These are phyloP conservation scores for Narcine bancroftii DNA, from an alignment of 2,113 vertebrate species.

Conservation along the genomic window DNA sequence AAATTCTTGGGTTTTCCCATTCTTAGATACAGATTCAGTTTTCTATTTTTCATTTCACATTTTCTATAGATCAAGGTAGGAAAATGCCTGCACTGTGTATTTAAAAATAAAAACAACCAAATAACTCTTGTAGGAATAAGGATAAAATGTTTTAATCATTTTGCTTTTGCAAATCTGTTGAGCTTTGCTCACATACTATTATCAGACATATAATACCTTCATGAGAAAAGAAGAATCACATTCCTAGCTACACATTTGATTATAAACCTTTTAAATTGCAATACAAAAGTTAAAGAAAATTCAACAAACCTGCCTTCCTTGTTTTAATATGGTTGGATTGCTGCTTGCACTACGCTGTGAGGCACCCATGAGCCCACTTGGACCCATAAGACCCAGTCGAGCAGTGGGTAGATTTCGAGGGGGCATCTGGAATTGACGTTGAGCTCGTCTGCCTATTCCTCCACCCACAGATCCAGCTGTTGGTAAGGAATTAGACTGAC, in stretches of 20 bases:
- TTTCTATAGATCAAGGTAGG: slow-evolving; percentile 42
- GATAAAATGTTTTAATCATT: neutral
- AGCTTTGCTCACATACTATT: neutral
- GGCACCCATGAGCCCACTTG: slow-evolving; percentile 71
- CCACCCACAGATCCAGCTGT: slow-evolving; percentile 74
- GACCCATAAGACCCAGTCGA: slow-evolving; percentile 77
- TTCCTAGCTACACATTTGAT: neutral
- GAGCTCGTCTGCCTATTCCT: slow-evolving; percentile 75
- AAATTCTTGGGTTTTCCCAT: neutral
- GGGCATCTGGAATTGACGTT: slow-evolving; percentile 89
- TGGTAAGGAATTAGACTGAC: slow-evolving; percentile 92
- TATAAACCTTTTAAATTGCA: neutral
- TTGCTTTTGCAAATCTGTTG: neutral
- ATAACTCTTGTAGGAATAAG: neutral
- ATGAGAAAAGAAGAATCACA: neutral
- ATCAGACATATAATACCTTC: too few species aligned
- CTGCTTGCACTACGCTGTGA: slow-evolving; percentile 71
- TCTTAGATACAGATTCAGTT: rapidly evolving
- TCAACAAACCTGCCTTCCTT: slow-evolving; percentile 78
- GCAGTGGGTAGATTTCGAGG: slow-evolving; percentile 80
- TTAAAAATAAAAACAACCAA: neutral
- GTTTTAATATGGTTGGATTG: slow-evolving; percentile 83
- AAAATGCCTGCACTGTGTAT: slow-evolving; percentile 50
- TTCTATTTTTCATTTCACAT: slow-evolving; percentile 35
- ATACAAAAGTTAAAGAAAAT: neutral